Percentiles rank a stretch among this genome's conserved stretches.
These are phyloP conservation scores for Arizona elegans DNA, from an alignment of 2,113 vertebrate genomes.

Conservation along the genomic window DNA sequence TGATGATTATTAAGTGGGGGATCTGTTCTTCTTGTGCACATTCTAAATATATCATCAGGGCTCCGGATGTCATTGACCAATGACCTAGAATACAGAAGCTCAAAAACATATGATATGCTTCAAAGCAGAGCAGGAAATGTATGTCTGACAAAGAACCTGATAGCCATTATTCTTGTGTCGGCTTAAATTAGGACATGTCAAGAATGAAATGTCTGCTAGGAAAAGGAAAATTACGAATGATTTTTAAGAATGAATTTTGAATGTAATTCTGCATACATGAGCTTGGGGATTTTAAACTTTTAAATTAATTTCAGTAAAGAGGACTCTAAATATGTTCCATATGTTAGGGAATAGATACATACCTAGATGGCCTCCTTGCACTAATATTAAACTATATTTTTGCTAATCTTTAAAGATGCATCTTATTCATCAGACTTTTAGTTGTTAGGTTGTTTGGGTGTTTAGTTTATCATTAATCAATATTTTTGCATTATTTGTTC, in stretches of 20 bases:
- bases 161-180: constrained; percentile 15
- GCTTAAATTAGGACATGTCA: constrained; percentile 19
- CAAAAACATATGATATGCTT: constrained; percentile 25
- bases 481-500: not conserved
- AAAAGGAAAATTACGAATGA: not conserved
- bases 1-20: constrained; percentile 15
- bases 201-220: constrained; percentile 10
- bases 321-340: not conserved
- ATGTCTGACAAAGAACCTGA: constrained; percentile 3
- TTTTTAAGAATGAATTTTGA: not conserved
- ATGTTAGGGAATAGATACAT: not conserved
- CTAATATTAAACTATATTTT: not conserved
- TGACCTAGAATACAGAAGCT: constrained; percentile 26
- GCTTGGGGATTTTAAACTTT: not conserved
- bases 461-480: not conserved
- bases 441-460: not conserved
- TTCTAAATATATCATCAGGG: constrained; percentile 19
- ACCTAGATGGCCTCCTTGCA: not conserved
- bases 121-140: constrained; percentile 21
- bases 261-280: not conserved
- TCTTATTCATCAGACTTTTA: not conserved
- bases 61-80: constrained; percentile 11
- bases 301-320: not conserved
- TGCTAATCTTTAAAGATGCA: not conserved
- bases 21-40: not conserved